Evolutionary conservation across 1,140 invertebrate genomes (phyloP).

Genomic region (Drosophila arawakana): DNA sequence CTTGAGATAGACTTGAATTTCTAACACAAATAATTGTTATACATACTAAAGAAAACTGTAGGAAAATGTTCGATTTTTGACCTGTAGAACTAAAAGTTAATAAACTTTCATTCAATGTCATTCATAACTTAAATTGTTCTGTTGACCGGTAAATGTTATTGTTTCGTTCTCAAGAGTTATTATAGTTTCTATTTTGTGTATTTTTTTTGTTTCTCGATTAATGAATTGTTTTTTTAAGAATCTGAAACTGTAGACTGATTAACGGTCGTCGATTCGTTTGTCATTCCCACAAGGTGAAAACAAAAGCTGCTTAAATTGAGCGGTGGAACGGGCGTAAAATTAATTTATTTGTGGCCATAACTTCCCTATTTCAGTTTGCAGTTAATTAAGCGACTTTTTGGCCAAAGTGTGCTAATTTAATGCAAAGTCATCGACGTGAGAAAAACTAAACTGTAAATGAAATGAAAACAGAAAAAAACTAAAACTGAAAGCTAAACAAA

Average conservation of each 20-base stretch:
- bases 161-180: slow-evolving; percentile 25
- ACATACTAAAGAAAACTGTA: not conserved
- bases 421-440: slow-evolving; percentile 61
- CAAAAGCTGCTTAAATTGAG: slow-evolving; percentile 37
- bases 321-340: slow-evolving; percentile 33
- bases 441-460: slow-evolving; percentile 45
- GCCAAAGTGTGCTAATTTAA: slow-evolving; percentile 60
- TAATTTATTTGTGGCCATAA: slow-evolving; percentile 34
- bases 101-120: slow-evolving; percentile 2
- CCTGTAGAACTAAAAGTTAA: slow-evolving; percentile 4
- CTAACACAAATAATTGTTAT: not conserved
- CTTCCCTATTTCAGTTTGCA: slow-evolving; percentile 33
- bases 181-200: not conserved
- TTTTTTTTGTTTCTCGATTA: slow-evolving; percentile 1
- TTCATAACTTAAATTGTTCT: slow-evolving; percentile 13
- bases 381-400: slow-evolving; percentile 54
- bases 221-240: not conserved
- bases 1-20: not conserved
- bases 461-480: slow-evolving; percentile 23
- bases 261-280: slow-evolving; percentile 22
- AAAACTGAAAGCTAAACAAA: slow-evolving; percentile 44
- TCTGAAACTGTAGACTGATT: slow-evolving; percentile 4
- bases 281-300: slow-evolving; percentile 29
- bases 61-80: slow-evolving; percentile 6
- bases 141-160: slow-evolving; percentile 21